Conservation (phyloP, 2,797 vertebrate species). For the Lagodon rhomboides region DNA sequence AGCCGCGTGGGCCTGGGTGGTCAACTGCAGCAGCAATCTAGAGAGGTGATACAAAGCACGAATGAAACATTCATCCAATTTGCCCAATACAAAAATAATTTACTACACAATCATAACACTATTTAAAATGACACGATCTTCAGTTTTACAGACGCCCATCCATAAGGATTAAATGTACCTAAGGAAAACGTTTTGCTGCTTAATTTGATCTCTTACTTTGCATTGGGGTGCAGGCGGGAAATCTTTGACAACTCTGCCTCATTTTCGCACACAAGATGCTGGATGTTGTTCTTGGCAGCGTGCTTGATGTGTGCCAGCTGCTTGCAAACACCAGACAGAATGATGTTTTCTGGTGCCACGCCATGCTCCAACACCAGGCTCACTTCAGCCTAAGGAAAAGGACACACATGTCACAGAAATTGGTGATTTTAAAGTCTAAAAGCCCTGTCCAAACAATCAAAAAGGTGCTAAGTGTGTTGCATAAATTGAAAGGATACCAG, state of each 20-base stretch:
- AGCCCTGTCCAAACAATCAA: slow-evolving; percentile 30
- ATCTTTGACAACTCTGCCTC: slow-evolving; percentile 96
- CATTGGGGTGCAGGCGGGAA: slow-evolving; percentile 91
- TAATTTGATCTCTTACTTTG: slow-evolving; percentile 88
- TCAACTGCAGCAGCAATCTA: slow-evolving; percentile 98
- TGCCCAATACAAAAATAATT: not conserved
- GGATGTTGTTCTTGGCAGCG: slow-evolving; percentile 93
- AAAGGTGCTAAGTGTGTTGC: slow-evolving; percentile 28
- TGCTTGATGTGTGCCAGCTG: slow-evolving; percentile 96
- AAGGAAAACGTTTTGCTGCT: not conserved
- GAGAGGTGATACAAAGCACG: slow-evolving; percentile 50
- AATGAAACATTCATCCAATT: not conserved
- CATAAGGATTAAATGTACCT: not conserved
- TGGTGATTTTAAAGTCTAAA: slow-evolving; percentile 3
- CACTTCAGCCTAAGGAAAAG: slow-evolving; percentile 89
- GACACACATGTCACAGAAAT: not conserved
- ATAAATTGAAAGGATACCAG: slow-evolving; percentile 38
- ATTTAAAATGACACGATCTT: not conserved
- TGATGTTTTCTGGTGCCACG: slow-evolving; percentile 93
- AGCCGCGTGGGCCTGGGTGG: slow-evolving; percentile 93
- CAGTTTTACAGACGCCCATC: not conserved
- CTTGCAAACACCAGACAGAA: slow-evolving; percentile 95
- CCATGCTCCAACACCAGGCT: slow-evolving; percentile 92
- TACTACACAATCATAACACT: not conserved
- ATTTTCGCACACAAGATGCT: slow-evolving; percentile 94